These are phyloP conservation scores for Pilophorus perplexus DNA, from an alignment of 2,888 invertebrate genomes.

Conservation along the genomic window DNA sequence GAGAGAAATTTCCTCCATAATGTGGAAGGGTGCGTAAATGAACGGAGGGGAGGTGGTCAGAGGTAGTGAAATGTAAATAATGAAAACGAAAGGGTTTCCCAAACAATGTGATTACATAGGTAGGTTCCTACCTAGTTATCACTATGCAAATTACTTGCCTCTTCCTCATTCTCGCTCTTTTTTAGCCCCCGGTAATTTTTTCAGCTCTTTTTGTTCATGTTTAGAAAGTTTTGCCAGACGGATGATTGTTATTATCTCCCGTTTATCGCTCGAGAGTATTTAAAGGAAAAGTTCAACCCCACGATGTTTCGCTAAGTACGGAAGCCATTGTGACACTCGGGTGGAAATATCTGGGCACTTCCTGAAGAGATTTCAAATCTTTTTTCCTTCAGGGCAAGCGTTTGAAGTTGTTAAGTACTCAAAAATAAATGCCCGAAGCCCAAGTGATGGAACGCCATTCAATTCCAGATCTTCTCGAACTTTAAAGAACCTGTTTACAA, in stretches of 20 bases:
- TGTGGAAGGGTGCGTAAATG: background rate
- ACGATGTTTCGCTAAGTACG: too few species aligned
- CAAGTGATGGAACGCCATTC: background rate
- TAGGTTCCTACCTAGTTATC: conserved; percentile 5
- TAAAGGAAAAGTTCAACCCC: too few species aligned
- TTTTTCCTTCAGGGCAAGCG: background rate
- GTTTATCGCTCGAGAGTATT: too few species aligned
- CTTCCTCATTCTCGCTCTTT: background rate
- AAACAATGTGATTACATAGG: conserved; percentile 9
- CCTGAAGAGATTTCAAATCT: background rate
- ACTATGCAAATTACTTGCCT: conserved; percentile 2
- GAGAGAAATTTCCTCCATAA: background rate
- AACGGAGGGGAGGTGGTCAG: background rate
- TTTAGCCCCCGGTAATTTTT: background rate
- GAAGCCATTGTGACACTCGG: too few species aligned
- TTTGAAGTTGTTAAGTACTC: conserved; percentile 16
- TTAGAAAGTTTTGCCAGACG: too few species aligned
- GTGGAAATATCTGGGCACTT: background rate
- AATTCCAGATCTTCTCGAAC: background rate
- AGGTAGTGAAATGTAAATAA: conserved; percentile 7
- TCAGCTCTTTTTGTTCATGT: background rate
- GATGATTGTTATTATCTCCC: too few species aligned
- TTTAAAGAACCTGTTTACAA: background rate
- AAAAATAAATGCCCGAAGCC: background rate
- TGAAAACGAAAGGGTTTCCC: background rate